Evolutionary conservation across 2,113 vertebrate genomes (phyloP).

Genomic region (Hydrochoerus hydrochaeris): DNA sequence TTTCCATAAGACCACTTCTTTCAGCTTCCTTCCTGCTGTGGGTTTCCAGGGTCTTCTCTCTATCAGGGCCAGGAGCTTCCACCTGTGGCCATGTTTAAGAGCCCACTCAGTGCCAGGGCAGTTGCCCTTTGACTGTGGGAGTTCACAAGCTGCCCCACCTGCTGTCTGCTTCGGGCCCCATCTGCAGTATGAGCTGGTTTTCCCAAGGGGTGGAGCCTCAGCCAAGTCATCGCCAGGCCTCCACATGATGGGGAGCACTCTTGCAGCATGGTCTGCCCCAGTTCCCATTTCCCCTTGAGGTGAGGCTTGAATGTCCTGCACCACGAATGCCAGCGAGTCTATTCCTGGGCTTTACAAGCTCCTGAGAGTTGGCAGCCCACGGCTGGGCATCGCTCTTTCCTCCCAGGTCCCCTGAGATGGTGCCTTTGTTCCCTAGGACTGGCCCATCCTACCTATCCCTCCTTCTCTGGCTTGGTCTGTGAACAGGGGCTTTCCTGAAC

Average conservation of each 20-base stretch:
- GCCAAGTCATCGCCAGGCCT: neutral
- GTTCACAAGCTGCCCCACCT: too few relatives aligned
- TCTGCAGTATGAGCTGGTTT: neutral
- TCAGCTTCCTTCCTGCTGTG: neutral
- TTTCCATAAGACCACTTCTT: too few relatives aligned
- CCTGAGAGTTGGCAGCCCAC: neutral
- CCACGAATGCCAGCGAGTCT: too few relatives aligned
- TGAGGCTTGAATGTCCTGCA: accelerated
- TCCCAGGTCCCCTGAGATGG: neutral
- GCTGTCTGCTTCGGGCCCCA: neutral
- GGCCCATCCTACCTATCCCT: neutral
- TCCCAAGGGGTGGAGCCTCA: neutral
- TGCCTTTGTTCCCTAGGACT: accelerated
- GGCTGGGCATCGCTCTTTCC: neutral
- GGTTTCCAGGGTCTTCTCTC: neutral
- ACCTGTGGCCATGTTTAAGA: neutral
- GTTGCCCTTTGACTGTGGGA: too few relatives aligned
- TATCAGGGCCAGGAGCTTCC: neutral
- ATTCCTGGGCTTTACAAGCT: neutral
- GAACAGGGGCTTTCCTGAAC: neutral
- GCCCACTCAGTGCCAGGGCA: accelerated
- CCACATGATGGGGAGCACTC: neutral
- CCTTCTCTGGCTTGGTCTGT: neutral
- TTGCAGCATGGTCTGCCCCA: neutral
- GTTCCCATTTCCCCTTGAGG: neutral